Conservation (phyloP, 2,797 vertebrate genomes). For the Coregonus suidteri region DNA sequence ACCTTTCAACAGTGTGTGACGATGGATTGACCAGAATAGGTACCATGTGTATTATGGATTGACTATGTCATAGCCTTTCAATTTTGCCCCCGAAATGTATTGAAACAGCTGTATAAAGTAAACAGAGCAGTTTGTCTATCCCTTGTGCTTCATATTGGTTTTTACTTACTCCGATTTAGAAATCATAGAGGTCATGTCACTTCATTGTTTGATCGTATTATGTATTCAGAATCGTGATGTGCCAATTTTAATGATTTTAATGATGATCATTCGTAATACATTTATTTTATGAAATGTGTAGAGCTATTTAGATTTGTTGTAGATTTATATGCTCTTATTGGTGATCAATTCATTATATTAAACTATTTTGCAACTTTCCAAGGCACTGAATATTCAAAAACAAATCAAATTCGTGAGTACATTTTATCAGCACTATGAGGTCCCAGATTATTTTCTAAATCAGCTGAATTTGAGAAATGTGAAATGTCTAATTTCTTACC, state of each 20-base stretch:
- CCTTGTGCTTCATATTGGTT: background rate
- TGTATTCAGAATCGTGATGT: conserved; percentile 15
- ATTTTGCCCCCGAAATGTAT: background rate
- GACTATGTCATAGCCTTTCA: background rate
- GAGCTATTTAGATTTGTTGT: conserved; percentile 7
- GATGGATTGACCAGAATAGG: background rate
- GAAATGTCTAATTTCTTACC: background rate
- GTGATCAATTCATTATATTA: background rate
- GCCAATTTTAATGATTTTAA: conserved; percentile 13
- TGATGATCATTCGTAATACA: background rate
- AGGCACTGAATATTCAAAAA: background rate
- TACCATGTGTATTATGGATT: background rate
- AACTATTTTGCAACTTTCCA: background rate
- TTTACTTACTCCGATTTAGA: background rate
- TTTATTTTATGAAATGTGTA: conserved; percentile 16
- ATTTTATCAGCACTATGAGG: background rate
- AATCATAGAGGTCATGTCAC: background rate
- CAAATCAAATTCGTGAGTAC: background rate
- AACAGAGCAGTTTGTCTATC: background rate
- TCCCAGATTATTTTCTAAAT: background rate
- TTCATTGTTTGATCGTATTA: background rate
- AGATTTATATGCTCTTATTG: background rate
- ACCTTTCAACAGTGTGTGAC: background rate
- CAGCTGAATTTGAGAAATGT: too few relatives aligned
- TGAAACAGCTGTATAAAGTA: background rate